Percentiles rank a stretch among this genome's conserved stretches.
Conservation (phyloP, 1,140 invertebrate genomes). For the Brachionus rubens region DNA sequence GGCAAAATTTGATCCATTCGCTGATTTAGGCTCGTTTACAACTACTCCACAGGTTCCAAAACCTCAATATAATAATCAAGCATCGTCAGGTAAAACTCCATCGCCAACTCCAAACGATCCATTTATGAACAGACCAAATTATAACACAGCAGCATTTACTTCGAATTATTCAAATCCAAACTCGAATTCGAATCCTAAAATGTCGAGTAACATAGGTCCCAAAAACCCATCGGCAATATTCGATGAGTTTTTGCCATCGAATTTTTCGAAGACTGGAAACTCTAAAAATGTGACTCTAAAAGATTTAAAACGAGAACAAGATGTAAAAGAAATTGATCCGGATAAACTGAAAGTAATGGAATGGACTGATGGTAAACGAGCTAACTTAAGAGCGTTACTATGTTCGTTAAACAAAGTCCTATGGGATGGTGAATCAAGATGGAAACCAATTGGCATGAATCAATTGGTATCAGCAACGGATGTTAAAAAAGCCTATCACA, state of each 20-base stretch:
- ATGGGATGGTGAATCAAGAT: constrained; percentile 82
- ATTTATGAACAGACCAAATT: constrained; percentile 1
- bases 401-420: constrained; percentile 88
- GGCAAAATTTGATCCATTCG: constrained; percentile 21
- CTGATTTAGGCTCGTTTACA: constrained; percentile 4
- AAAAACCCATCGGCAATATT: constrained; percentile 25
- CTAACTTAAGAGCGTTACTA: constrained; percentile 88
- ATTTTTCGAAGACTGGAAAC: constrained; percentile 28
- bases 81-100: neutral
- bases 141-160: neutral
- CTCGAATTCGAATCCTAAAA: neutral
- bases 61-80: neutral
- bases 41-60: neutral
- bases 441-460: constrained; percentile 88
- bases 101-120: constrained; percentile 16
- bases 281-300: constrained; percentile 31
- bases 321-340: constrained; percentile 69
- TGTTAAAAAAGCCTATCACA: constrained; percentile 91
- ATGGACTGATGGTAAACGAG: constrained; percentile 91
- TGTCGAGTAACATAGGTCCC: neutral
- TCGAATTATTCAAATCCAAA: neutral
- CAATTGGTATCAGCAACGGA: constrained; percentile 81
- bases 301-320: constrained; percentile 31
- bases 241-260: constrained; percentile 33
- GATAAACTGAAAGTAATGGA: constrained; percentile 78